Percentiles rank a stretch among this genome's conserved stretches.
Conservation (phyloP, 2,888 invertebrate species). For the Sesamia inferens region DNA sequence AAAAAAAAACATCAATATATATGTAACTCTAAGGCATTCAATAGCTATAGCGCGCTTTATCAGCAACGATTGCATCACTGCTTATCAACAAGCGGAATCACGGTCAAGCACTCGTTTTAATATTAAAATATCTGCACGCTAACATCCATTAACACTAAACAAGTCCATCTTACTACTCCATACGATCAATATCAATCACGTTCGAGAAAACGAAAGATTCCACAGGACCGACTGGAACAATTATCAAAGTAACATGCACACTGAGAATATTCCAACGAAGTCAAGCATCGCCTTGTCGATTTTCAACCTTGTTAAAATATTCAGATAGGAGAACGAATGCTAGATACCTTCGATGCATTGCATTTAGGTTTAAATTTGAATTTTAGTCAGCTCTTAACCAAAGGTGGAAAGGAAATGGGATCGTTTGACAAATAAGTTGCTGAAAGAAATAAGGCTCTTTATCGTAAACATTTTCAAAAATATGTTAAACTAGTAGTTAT, state of each 20-base stretch:
- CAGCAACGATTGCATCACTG: too few species aligned
- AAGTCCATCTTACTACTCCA: neutral
- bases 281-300: slow-evolving; percentile 35
- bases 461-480: neutral
- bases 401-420: neutral
- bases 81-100: too few species aligned
- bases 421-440: neutral
- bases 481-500: neutral
- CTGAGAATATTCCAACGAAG: slow-evolving; percentile 18
- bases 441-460: neutral
- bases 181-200: slow-evolving; percentile 33
- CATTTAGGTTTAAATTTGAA: slow-evolving; percentile 14
- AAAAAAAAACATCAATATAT: too few species aligned
- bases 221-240: slow-evolving; percentile 8
- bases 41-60: too few species aligned
- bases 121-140: too few species aligned
- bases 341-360: slow-evolving; percentile 35
- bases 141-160: neutral
- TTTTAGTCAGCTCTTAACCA: slow-evolving; percentile 3
- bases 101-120: too few species aligned
- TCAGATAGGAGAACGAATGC: slow-evolving; percentile 10
- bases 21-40: too few species aligned
- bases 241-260: slow-evolving; percentile 23
- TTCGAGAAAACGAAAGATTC: slow-evolving; percentile 17
- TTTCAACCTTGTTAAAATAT: slow-evolving; percentile 25